phyloP scores from a whole-genome alignment of 2,797 vertebrate species.

The Aphelocoma californica region DNA sequence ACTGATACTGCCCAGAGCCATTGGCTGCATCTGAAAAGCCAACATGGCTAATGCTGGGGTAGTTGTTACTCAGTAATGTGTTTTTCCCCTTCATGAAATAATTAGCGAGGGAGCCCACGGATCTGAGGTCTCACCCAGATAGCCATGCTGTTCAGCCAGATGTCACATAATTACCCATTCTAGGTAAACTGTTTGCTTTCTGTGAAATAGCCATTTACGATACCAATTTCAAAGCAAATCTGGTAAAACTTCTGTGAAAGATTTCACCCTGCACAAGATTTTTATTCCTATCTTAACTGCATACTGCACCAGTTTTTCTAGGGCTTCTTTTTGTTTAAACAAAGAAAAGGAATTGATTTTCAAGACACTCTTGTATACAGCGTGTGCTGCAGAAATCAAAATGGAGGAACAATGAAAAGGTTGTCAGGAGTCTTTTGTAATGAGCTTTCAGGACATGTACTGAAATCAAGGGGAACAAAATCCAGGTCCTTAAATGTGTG shows the following conservation, averaged over 20 bases:
- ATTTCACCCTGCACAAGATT: not conserved
- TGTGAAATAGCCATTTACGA: not conserved
- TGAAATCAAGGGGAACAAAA: not conserved
- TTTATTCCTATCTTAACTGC: not conserved
- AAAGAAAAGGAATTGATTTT: not conserved
- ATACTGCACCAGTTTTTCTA: not conserved
- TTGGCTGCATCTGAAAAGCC: not conserved
- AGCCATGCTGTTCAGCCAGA: constrained; percentile 29
- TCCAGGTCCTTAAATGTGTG: not conserved
- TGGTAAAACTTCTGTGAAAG: not conserved
- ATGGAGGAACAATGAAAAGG: not conserved
- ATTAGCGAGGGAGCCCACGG: not conserved
- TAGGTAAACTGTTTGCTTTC: not conserved
- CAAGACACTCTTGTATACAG: not conserved
- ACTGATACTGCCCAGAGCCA: not conserved
- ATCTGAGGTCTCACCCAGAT: not conserved
- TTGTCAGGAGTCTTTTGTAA: not conserved
- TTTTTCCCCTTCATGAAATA: not conserved
- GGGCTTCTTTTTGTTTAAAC: not conserved
- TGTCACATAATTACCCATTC: constrained; percentile 24
- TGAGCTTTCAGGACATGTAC: not conserved
- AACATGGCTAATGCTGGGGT: not conserved
- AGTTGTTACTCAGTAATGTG: not conserved
- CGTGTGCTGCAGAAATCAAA: not conserved
- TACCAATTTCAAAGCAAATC: not conserved